These are phyloP conservation scores for Hololepta plana DNA, from an alignment of 2,888 invertebrate genomes.

Conservation along the genomic window DNA sequence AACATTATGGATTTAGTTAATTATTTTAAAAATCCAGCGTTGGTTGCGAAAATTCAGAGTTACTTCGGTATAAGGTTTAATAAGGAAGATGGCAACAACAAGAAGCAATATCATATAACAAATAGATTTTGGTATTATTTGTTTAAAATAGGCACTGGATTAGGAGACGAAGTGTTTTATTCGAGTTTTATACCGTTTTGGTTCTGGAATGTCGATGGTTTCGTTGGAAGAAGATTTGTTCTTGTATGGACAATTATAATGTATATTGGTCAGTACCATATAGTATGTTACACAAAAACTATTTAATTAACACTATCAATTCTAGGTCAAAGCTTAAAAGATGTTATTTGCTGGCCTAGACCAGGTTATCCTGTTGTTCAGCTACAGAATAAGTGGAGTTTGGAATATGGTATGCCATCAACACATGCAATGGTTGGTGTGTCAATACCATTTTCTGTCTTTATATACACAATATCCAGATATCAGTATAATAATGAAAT, in stretches of 20 bases:
- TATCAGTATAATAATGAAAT: conserved; percentile 51
- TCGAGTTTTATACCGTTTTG: conserved; percentile 82
- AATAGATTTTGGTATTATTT: conserved; percentile 72
- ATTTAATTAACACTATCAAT: conserved; percentile 6
- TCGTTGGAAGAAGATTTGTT: conserved; percentile 65
- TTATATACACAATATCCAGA: conserved; percentile 61
- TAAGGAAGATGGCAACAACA: conserved; percentile 24
- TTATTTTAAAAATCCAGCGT: conserved; percentile 52
- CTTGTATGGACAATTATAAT: conserved; percentile 68
- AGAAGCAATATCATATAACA: conserved; percentile 30
- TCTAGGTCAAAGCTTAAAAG: conserved; percentile 73
- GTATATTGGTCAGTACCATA: conserved; percentile 50
- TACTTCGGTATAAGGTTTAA: conserved; percentile 49
- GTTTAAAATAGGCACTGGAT: conserved; percentile 66
- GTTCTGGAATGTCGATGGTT: conserved; percentile 88
- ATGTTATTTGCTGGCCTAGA: conserved; percentile 71
- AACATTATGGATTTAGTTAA: conserved; percentile 31
- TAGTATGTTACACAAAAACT: neutral
- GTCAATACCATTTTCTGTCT: conserved; percentile 70
- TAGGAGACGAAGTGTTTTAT: conserved; percentile 86
- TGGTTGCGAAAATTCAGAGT: conserved; percentile 62
- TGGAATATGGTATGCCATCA: conserved; percentile 91
- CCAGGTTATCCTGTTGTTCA: conserved; percentile 71
- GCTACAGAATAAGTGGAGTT: conserved; percentile 72
- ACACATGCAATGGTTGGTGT: conserved; percentile 87